Evolutionary conservation across 1,140 invertebrate species (phyloP), one percentile per base, ranked within the genome.

Genomic region (Eulimnadia texana): DNA sequence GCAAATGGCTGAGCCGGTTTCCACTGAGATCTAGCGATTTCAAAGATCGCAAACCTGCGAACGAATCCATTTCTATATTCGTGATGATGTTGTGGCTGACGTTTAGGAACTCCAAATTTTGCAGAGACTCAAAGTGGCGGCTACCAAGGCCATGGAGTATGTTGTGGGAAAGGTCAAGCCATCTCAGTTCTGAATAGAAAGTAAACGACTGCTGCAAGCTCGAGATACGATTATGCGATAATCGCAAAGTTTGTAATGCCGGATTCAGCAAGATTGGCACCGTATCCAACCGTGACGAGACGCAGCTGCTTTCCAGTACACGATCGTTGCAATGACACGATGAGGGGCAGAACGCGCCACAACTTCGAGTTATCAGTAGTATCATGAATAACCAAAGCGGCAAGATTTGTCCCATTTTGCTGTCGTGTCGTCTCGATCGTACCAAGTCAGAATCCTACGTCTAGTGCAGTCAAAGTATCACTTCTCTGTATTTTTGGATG

Each of bases 321-420:
- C 90, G 86, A 67, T 94, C 90, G 72, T 93, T 86, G 74, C 90
- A 93, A 69, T 76, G 81, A 71, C 90, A 93, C 58, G 82, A 83
- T 61, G 71, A 80, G 1, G 88, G 89, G 71, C 89, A 92, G 65
- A 81, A 60, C 13, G 58, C n/a, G n/a, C n/a, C n/a, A n/a, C n/a
- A n/a, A n/a, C n/a, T n/a, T n/a, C n/a, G n/a, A n/a, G n/a, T n/a
- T n/a, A n/a, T n/a, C n/a, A n/a, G n/a, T n/a, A n/a, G n/a, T n/a
- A n/a, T n/a, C n/a, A n/a, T n/a, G n/a, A n/a, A n/a, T n/a, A n/a
- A n/a, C n/a, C n/a, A n/a, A n/a, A n/a, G n/a, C n/a, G n/a, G n/a
- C n/a, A n/a, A n/a, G n/a, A n/a, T n/a, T n/a, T n/a, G n/a, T n/a
- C n/a, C n/a, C n/a, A n/a, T n/a, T n/a, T n/a, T n/a, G n/a, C n/a